Base-by-base conservation (phyloP, 2,797 vertebrate species). In the Neosilurus hyrtlii region DNA sequence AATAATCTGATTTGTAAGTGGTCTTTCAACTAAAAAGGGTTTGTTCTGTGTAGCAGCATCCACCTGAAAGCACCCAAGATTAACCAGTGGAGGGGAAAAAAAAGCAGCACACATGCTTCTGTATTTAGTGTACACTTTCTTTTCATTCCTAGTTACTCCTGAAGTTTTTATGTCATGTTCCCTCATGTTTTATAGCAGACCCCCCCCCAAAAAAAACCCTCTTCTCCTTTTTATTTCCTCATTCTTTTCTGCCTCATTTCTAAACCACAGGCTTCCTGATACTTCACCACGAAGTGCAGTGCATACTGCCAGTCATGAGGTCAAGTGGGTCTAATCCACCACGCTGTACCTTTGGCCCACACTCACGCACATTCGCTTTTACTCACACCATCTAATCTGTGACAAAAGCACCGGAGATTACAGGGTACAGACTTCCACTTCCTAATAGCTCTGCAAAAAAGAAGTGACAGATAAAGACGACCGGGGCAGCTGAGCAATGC, bases 401-500 rank as follows among this genome's bases (percentile, higher is more conserved):
- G 79, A 81, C 81, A 86, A 87, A 79, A 84, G 78, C 82, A 85
- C 81, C 82, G 90, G 78, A 92, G 91, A 94, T 94, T 90, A 90
- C 86, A 91, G 92, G 87, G 90, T 90, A 84, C 88, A 79, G 71
- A 81, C 81, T 84, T 92, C 88, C 88, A 88, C 86, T 88, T 89
- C 85, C 92, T 92, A 92, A 92, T 91, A 89, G 90, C 90, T 90
- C 87, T 87, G 87, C 80, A 88, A 88, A 74, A 87, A 85, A 87
- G 85, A 86, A 87, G 83, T 73, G 67, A 82, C 81, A 77, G 86
- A 86, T 84, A 73, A 87, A 89, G 87, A 89, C 88, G 87, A 71
- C 75, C 90, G 92, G 90, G 90, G 89, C 91, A 91, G 92, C 92
- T 92, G 91, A 93, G 89, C 90, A 91, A 70, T 49, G 62, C 26